A percentile compares a stretch with the other conserved stretches of the same genome.
Evolutionary conservation across 2,888 invertebrate genomes (phyloP).

Genomic region (Drosophila mimetica): DNA sequence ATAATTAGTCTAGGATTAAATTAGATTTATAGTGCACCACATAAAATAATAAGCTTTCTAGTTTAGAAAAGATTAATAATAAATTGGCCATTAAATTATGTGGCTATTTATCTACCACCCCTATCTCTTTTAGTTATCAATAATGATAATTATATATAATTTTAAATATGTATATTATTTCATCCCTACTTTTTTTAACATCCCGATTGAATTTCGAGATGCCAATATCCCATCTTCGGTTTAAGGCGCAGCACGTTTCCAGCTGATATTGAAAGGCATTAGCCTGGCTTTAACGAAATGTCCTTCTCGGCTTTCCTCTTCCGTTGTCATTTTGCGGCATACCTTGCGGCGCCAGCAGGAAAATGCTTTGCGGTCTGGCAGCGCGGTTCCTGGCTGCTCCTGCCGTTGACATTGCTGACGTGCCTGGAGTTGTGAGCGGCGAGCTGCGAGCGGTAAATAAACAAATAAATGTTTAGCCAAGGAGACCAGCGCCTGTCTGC

Average conservation of each 20-base stretch:
- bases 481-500: constrained; percentile 19
- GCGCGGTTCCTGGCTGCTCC: constrained; percentile 11
- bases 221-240: constrained; percentile 1
- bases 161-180: not conserved
- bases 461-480: constrained; percentile 39
- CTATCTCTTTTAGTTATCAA: too few relatives aligned
- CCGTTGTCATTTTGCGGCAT: constrained; percentile 47
- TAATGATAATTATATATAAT: not conserved
- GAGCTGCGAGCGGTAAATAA: constrained; percentile 32
- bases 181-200: not conserved
- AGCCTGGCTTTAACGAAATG: constrained; percentile 34
- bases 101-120: too few relatives aligned
- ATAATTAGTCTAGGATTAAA: too few relatives aligned
- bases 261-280: constrained; percentile 28
- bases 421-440: constrained; percentile 38
- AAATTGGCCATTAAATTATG: too few relatives aligned
- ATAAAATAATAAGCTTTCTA: too few relatives aligned
- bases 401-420: constrained; percentile 50
- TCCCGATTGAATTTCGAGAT: constrained; percentile 5
- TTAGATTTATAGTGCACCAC: too few relatives aligned
- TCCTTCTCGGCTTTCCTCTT: constrained; percentile 9
- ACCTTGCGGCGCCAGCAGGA: constrained; percentile 53
- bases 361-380: constrained; percentile 49
- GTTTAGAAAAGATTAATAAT: too few relatives aligned
- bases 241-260: constrained; percentile 15